A percentile compares a stretch with the other conserved stretches of the same genome.
phyloP scores from a whole-genome alignment of 2,113 vertebrate species.

The Corydoras sp. region DNA sequence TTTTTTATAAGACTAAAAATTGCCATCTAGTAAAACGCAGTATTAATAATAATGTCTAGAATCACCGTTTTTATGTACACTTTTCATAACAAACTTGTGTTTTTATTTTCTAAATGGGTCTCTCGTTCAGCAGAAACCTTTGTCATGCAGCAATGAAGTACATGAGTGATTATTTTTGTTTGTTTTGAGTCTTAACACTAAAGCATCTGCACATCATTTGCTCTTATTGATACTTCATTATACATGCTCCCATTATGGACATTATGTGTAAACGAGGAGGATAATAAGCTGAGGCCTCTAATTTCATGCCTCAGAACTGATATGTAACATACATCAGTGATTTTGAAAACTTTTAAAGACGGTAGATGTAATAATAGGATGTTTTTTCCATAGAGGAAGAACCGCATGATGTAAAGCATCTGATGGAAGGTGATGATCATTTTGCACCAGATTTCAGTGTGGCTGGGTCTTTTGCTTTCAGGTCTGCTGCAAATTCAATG shows the following conservation, averaged over 20 bases:
- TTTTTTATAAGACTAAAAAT: constrained; percentile 65
- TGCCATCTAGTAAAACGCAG: constrained; percentile 51
- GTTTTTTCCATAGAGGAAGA: constrained; percentile 6
- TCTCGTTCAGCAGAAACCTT: constrained; percentile 30
- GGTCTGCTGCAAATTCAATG: neutral
- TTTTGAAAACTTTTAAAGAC: constrained; percentile 7
- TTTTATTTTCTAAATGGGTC: constrained; percentile 35
- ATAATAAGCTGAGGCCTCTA: neutral
- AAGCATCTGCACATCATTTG: constrained; percentile 28
- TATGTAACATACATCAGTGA: neutral
- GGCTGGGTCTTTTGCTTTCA: neutral
- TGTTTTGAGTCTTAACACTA: constrained; percentile 24
- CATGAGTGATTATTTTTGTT: constrained; percentile 33
- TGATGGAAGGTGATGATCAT: constrained; percentile 5
- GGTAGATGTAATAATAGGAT: neutral
- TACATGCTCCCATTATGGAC: constrained; percentile 4
- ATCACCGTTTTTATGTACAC: constrained; percentile 51
- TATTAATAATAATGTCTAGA: constrained; percentile 56
- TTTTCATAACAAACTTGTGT: constrained; percentile 38
- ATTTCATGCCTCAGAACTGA: constrained; percentile 21
- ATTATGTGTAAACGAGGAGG: constrained; percentile 7
- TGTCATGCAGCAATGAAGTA: constrained; percentile 40
- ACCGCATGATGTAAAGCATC: constrained; percentile 10
- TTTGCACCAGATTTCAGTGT: neutral
- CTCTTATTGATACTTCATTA: constrained; percentile 24